phyloP scores from a whole-genome alignment of 1,140 invertebrate genomes.

The Leptinotarsa lineolata region DNA sequence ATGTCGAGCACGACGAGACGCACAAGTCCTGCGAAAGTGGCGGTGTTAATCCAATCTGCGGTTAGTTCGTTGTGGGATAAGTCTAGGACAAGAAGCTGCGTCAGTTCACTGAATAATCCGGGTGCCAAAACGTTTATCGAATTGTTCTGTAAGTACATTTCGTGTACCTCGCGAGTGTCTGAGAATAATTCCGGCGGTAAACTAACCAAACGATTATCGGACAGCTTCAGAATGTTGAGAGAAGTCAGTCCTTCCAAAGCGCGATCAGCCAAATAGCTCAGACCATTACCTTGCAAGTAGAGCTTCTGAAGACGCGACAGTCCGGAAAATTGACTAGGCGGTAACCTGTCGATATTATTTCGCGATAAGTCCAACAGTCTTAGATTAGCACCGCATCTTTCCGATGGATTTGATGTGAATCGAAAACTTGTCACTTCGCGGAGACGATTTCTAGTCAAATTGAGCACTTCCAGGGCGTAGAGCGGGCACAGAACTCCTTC shows the following conservation, averaged over 20 bases:
- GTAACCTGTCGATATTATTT: conserved; percentile 81
- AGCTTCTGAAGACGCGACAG: conserved; percentile 65
- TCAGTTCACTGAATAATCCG: conserved; percentile 80
- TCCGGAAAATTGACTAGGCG: conserved; percentile 73
- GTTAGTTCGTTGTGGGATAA: conserved; percentile 85
- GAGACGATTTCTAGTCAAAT: conserved; percentile 81
- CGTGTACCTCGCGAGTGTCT: conserved; percentile 77
- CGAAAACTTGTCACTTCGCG: conserved; percentile 77
- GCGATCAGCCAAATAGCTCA: conserved; percentile 78
- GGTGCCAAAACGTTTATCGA: conserved; percentile 84
- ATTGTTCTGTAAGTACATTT: conserved; percentile 84
- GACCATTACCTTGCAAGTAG: conserved; percentile 67
- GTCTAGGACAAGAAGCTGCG: conserved; percentile 80
- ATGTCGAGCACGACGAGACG: conserved; percentile 80
- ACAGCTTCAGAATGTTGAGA: conserved; percentile 76
- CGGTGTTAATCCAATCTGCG: conserved; percentile 84
- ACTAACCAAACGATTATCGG: conserved; percentile 80
- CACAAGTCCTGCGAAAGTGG: conserved; percentile 82
- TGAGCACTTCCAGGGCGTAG: conserved; percentile 74
- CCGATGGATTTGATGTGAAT: conserved; percentile 67
- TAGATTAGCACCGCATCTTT: conserved; percentile 75
- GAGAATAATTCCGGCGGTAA: conserved; percentile 82
- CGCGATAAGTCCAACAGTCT: conserved; percentile 77
- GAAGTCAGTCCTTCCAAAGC: conserved; percentile 79
- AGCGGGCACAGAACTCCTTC: conserved; percentile 81